These are phyloP conservation scores for Corythornis leucogaster DNA, from an alignment of 2,797 vertebrate genomes.

Conservation along the genomic window DNA sequence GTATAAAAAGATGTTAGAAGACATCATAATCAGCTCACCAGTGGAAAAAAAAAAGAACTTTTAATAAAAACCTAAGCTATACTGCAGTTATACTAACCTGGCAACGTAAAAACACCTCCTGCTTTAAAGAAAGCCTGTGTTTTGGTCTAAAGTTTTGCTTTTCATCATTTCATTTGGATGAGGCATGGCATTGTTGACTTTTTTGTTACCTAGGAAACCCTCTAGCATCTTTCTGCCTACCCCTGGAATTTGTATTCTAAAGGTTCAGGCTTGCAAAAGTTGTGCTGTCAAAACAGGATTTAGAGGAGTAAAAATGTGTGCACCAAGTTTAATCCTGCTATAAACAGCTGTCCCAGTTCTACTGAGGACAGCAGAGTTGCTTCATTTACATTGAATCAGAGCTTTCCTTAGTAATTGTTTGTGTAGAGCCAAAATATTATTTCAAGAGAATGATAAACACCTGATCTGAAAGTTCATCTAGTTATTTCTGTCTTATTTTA, in stretches of 20 bases:
- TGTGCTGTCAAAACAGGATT: neutral
- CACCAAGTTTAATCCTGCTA: neutral
- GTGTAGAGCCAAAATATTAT: neutral
- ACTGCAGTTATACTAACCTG: neutral
- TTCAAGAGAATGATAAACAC: neutral
- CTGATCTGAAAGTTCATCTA: neutral
- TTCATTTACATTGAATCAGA: neutral
- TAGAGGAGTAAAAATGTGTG: neutral
- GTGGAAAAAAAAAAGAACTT: neutral
- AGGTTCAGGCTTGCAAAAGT: neutral
- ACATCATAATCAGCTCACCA: neutral
- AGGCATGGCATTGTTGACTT: neutral
- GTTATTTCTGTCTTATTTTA: neutral
- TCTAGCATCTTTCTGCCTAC: neutral
- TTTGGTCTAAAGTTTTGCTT: neutral
- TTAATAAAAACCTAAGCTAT: neutral
- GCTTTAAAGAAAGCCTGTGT: neutral
- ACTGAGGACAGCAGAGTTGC: neutral
- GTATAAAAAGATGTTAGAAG: neutral
- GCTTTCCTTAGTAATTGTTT: neutral
- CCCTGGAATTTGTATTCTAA: neutral
- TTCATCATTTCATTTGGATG: neutral
- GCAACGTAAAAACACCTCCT: neutral
- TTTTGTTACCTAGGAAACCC: neutral
- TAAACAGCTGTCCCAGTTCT: neutral